Evolutionary conservation across 2,113 vertebrate species (phyloP), one percentile per base, ranked within the genome.

Genomic region (Protomyctophum bolini): DNA sequence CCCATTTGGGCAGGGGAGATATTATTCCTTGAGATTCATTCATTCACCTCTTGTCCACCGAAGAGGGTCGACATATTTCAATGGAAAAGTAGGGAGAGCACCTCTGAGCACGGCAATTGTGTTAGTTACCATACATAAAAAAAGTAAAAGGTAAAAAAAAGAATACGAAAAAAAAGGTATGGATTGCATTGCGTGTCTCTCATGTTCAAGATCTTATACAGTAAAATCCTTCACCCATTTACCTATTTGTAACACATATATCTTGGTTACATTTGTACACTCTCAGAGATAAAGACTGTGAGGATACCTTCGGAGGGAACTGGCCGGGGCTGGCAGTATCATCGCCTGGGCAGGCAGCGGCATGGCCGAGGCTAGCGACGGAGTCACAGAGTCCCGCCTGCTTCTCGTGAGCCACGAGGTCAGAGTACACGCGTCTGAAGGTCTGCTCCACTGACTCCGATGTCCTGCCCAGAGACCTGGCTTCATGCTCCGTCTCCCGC

Each of bases 401-500:
- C 58, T 79, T 90, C 81, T 92, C 67, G 0, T 85, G 91, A 57
- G 73, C 85, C 54, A 71, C 58, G 0, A 95, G 75, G 14, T 83
- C 48, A 1, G 81, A 69, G 12, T 33, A 84, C 10, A 93, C 87
- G 46, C 94, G 91, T 56, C 92, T 86, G 4, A 95, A 66, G 1
- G 88, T 84, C 7, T 77, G 68, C 54, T 94, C 76, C 0, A 92
- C 77, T 10, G 80, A 66, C 9, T 87, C 90, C 66, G 92, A 70
- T 85, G 83, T 91, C 65, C 88, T 88, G 63, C 84, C 86, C 6
- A 95, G 86, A 10, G 82, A 73, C 47, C 91, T 76, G 0, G 80
- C 77, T 59, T 92, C 91, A 6, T 81, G 56, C 9, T 83, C 90
- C 12, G 90, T 88, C 50, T 94, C 92, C 71, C 83, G 91, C 70